phyloP scores from a whole-genome alignment of 2,888 invertebrate genomes.

The Prenolepis imparis region DNA sequence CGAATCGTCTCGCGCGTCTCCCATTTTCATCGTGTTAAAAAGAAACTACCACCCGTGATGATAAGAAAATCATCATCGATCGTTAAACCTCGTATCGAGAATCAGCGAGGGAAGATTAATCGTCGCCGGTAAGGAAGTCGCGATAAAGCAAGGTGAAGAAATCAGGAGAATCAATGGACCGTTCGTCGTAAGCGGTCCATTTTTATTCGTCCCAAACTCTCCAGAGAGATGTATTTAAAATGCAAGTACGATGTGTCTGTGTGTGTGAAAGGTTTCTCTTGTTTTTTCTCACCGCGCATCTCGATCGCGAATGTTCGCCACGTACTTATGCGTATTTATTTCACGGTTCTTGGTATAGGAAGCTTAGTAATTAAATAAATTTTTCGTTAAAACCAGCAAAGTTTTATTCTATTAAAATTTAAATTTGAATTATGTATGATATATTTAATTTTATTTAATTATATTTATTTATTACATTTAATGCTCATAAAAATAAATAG shows the following conservation, averaged over 20 bases:
- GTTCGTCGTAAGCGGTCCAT: constrained; percentile 42
- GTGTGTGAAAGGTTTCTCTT: constrained; percentile 70
- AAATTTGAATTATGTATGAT: not conserved
- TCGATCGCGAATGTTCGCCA: constrained; percentile 65
- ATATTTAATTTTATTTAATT: not conserved
- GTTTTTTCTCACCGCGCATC: constrained; percentile 55
- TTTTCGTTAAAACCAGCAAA: not conserved
- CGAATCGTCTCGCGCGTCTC: constrained; percentile 2
- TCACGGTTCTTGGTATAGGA: not conserved
- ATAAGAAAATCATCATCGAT: constrained; percentile 52
- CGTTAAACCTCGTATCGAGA: constrained; percentile 40
- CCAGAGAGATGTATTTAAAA: constrained; percentile 76
- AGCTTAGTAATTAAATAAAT: not conserved
- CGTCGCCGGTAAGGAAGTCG: constrained; percentile 21
- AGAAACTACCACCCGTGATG: constrained; percentile 1
- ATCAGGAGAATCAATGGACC: constrained; percentile 43
- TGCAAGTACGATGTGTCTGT: constrained; percentile 71
- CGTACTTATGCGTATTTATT: constrained; percentile 31
- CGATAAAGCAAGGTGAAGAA: constrained; percentile 43
- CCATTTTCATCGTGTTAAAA: constrained; percentile 48
- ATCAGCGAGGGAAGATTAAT: constrained; percentile 56
- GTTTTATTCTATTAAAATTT: not conserved
- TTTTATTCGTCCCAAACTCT: constrained; percentile 58
- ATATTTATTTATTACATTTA: too few species aligned
- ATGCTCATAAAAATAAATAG: too few species aligned